phyloP scores from a whole-genome alignment of 2,888 invertebrate genomes.

The Azorinus chamasolen region DNA sequence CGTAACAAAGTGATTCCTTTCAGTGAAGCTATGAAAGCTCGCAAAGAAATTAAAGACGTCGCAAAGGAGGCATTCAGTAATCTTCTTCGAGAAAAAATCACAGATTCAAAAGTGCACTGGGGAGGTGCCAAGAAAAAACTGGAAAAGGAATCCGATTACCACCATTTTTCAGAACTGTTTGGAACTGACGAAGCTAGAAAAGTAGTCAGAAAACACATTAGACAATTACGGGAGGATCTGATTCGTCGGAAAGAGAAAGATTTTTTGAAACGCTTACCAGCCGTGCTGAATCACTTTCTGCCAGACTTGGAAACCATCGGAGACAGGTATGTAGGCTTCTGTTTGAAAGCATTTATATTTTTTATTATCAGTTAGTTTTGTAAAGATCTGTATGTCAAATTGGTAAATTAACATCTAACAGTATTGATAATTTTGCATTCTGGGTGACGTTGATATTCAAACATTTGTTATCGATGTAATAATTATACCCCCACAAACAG shows the following conservation, averaged over 20 bases:
- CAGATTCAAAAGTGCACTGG: conserved; percentile 92
- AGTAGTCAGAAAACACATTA: conserved; percentile 92
- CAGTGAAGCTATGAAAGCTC: conserved; percentile 93
- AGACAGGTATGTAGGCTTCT: conserved; percentile 87
- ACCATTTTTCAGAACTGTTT: conserved; percentile 94
- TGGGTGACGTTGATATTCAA: too few species aligned
- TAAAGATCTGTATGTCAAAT: background rate
- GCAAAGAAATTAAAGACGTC: conserved; percentile 95
- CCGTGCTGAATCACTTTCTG: conserved; percentile 92
- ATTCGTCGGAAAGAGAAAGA: conserved; percentile 91
- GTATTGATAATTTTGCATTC: too few species aligned
- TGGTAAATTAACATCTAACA: too few species aligned
- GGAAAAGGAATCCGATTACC: conserved; percentile 95
- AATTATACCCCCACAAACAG: too few species aligned
- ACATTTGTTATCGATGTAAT: too few species aligned
- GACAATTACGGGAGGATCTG: conserved; percentile 93
- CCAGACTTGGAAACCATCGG: conserved; percentile 91
- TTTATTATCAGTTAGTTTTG: background rate
- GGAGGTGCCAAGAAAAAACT: conserved; percentile 91
- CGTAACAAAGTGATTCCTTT: conserved; percentile 89
- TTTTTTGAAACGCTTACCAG: conserved; percentile 92
- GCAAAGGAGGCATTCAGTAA: conserved; percentile 96
- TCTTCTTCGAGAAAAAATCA: conserved; percentile 93
- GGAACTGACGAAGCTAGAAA: conserved; percentile 94
- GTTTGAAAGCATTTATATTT: background rate